Percentiles rank a stretch among this genome's conserved stretches.
phyloP scores from a whole-genome alignment of 2,113 vertebrate species.

The Bubo scandiacus region DNA sequence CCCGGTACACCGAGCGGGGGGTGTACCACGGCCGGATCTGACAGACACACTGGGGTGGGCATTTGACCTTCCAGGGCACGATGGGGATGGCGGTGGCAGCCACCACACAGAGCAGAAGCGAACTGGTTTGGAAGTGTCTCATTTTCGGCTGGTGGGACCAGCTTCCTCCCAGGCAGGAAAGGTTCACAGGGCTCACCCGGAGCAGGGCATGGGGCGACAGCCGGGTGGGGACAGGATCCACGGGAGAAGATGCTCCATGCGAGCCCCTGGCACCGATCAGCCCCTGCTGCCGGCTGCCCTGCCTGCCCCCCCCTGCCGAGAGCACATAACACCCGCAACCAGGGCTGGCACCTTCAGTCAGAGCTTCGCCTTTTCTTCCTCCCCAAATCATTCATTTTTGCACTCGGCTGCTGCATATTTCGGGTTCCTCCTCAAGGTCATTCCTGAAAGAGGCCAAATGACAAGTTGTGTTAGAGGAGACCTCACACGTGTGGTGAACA shows the following conservation, averaged over 20 bases:
- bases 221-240: background rate
- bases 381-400: background rate
- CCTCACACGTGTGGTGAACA: rapidly evolving
- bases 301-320: rapidly evolving
- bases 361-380: background rate
- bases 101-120: conserved; percentile 77
- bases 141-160: conserved; percentile 43
- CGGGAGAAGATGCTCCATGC: background rate
- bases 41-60: conserved; percentile 83
- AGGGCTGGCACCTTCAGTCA: background rate
- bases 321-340: background rate
- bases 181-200: background rate
- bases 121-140: conserved; percentile 71
- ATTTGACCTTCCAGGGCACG: conserved; percentile 86
- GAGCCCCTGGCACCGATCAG: background rate
- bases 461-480: background rate
- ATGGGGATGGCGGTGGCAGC: conserved; percentile 73
- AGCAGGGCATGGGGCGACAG: rapidly evolving
- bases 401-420: background rate
- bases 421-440: background rate
- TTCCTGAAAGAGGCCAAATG: conserved; percentile 11
- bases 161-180: background rate
- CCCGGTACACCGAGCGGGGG: conserved; percentile 85
- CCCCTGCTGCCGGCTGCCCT: background rate
- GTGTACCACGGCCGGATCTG: conserved; percentile 95